Percentiles rank a stretch among this genome's conserved stretches.
Conservation (phyloP, 2,888 invertebrate genomes). For the Achlya flavicornis region DNA sequence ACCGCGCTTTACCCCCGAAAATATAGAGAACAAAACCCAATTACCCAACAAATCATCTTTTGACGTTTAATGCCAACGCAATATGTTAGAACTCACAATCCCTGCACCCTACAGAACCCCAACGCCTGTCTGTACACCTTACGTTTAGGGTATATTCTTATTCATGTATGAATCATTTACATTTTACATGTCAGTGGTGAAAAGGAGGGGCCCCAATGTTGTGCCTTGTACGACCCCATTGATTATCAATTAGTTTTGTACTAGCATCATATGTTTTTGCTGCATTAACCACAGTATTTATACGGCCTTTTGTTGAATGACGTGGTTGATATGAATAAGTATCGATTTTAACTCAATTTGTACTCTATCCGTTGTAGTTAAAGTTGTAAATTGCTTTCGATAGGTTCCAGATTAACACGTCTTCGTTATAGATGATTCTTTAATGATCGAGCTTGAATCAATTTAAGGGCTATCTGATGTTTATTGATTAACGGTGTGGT, state of each 20-base stretch:
- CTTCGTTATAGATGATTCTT: conserved; percentile 79
- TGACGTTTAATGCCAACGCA: conserved; percentile 81
- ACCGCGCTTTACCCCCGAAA: conserved; percentile 52
- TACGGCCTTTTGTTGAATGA: conserved; percentile 71
- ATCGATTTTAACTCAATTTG: conserved; percentile 35
- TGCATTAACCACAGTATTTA: conserved; percentile 81
- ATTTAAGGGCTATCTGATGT: conserved; percentile 73
- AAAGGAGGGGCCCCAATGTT: conserved; percentile 58
- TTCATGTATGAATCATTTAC: conserved; percentile 74
- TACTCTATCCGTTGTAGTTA: conserved; percentile 42
- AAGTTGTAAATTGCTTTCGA: conserved; percentile 45
- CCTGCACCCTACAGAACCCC: conserved; percentile 40
- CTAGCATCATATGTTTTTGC: conserved; percentile 74
- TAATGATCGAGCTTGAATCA: conserved; percentile 76
- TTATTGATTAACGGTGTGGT: conserved; percentile 77
- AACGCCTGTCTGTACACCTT: conserved; percentile 53
- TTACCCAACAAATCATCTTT: conserved; percentile 82
- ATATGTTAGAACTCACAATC: conserved; percentile 78
- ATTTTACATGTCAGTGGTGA: conserved; percentile 53
- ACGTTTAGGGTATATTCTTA: conserved; percentile 59
- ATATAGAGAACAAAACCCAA: conserved; percentile 73
- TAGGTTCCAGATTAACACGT: conserved; percentile 68
- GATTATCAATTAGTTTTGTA: conserved; percentile 83
- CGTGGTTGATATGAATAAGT: conserved; percentile 58
- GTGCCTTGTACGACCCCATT: conserved; percentile 67